Conservation (phyloP, 2,113 vertebrate genomes). For the Glaucidium brasilianum region DNA sequence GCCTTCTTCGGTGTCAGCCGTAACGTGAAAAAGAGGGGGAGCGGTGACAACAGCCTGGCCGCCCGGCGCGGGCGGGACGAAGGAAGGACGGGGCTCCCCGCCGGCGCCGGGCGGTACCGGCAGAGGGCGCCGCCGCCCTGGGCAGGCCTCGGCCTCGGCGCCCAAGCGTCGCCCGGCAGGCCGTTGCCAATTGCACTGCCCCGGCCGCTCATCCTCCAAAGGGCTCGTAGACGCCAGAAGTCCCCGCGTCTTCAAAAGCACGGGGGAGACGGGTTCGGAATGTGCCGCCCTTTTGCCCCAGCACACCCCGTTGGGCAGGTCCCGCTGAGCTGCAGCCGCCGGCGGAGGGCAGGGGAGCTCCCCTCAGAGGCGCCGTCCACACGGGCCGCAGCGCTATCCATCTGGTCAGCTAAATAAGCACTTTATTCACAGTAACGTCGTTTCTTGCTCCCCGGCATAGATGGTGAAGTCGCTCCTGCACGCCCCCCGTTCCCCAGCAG, state of each 20-base stretch:
- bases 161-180: accelerated
- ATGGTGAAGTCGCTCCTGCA: not conserved
- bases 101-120: not conserved
- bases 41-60: not conserved
- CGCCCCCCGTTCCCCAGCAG: not conserved
- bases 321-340: not conserved
- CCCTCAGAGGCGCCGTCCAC: not conserved
- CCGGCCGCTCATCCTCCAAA: accelerated
- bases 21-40: no score
- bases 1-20: accelerated
- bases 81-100: not conserved
- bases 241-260: not conserved
- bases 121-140: not conserved
- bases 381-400: accelerated
- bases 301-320: no score
- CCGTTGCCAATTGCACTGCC: accelerated
- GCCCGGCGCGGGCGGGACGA: not conserved
- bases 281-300: no score
- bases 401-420: not conserved
- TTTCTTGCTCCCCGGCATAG: not conserved
- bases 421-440: not conserved
- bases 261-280: accelerated
- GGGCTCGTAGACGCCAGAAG: accelerated
- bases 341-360: no score
- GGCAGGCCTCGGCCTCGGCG: no score